Base-by-base conservation (phyloP, 2,113 vertebrate species). In the Oreotrochilus melanogaster region DNA sequence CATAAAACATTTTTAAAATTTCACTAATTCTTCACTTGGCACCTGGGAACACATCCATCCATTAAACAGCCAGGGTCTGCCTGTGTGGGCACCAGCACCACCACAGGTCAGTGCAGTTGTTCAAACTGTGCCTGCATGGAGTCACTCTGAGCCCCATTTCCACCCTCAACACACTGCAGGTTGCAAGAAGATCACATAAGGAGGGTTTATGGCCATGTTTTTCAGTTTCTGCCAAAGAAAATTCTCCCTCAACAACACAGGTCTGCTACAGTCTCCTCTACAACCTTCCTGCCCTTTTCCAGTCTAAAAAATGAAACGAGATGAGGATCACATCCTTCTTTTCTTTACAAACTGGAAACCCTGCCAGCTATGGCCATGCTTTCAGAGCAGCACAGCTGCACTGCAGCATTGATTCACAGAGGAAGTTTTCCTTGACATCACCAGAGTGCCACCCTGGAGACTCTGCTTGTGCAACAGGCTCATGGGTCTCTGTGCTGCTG, bases 391-490 rank as follows among this genome's bases (percentile, higher is more conserved):
- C 58, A 19, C 78, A 95, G 83, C 93, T 97, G 94, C 87, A 39
- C 51, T 11, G 67, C 3, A 1, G 93, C 95, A 98, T 94, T 94
- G 97, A 98, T 98, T 73, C 89, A 97, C 97, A 98, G 97, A 98
- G 98, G 98, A 98, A 98, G 98, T 98, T 96, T 87, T 96, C 96
- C 97, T 97, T 98, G 98, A 98, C 98, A 97, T 97, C 98, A 97
- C 96, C 96, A 94, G 69, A 91, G 96, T 95, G 95, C 91, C 88
- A 84, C 98, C 97, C 98, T 97, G 96, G 97, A 97, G 93, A 97
- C 83, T 1, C 45, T 2, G 37, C 93, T 91, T 97, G 97, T 93
- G 96, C 91, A 95, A 96, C 94, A 86, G 75, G 93, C 96, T 88
- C 28, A 1, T 25, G 86, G 27, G 84, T 91, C 81, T 83, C 64